phyloP scores from a whole-genome alignment of 92 coral and sea anemone genomes.

The Epizoanthus ramosus region DNA sequence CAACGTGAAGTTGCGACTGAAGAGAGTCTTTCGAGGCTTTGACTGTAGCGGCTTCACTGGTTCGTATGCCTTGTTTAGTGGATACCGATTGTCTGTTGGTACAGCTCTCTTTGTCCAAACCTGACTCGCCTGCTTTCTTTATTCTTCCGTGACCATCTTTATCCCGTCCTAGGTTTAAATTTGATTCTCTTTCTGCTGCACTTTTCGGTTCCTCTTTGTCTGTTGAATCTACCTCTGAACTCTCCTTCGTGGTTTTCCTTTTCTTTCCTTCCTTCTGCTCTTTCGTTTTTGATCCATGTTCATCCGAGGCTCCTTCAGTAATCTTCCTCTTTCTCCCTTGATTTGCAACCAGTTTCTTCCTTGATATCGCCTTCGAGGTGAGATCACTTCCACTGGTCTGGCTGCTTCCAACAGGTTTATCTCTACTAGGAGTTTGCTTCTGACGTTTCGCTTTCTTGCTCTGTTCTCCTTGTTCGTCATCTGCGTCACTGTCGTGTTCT shows the following conservation, averaged over 20 bases:
- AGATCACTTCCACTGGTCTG: neutral
- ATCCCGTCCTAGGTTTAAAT: too few relatives aligned
- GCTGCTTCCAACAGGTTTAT: neutral
- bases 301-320: neutral
- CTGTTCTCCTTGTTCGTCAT: neutral
- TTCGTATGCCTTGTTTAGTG: too few relatives aligned
- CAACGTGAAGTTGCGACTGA: too few relatives aligned
- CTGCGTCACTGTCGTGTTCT: slow-evolving; percentile 1
- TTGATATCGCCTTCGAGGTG: neutral
- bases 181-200: neutral
- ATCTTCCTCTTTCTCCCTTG: slow-evolving; percentile 7
- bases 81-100: too few relatives aligned
- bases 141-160: too few relatives aligned
- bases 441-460: neutral
- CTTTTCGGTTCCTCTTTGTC: neutral
- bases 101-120: too few relatives aligned
- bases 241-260: neutral
- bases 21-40: too few relatives aligned
- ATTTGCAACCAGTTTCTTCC: neutral
- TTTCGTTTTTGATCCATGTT: too few relatives aligned
- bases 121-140: too few relatives aligned
- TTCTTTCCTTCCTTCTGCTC: neutral
- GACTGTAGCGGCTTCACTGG: too few relatives aligned
- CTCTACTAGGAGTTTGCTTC: neutral
- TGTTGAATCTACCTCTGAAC: neutral